Evolutionary conservation across 1,140 invertebrate genomes (phyloP).

Genomic region (Drosophila lacteicornis): DNA sequence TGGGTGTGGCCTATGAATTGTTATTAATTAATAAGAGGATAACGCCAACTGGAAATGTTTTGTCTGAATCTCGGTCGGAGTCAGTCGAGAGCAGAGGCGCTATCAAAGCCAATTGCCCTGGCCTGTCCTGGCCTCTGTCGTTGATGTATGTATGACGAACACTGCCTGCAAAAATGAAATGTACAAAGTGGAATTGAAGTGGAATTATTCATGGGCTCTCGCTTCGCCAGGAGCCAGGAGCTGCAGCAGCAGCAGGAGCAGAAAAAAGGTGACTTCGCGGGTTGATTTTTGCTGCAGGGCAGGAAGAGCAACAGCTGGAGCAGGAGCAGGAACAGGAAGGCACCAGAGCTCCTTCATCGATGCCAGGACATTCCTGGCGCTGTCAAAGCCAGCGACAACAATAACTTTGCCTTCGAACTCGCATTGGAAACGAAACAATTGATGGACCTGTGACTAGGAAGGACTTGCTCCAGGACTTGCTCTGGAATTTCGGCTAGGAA

Average conservation of each 20-base stretch:
- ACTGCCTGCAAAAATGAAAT: conserved; percentile 73
- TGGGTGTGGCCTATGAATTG: conserved; percentile 40
- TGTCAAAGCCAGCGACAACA: conserved; percentile 34
- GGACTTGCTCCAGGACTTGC: neutral
- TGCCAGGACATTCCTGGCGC: neutral
- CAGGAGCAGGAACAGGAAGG: conserved; percentile 44
- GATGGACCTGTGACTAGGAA: conserved; percentile 26
- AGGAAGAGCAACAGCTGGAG: conserved; percentile 59
- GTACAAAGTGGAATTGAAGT: conserved; percentile 80
- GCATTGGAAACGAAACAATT: conserved; percentile 68
- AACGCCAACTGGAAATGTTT: conserved; percentile 29
- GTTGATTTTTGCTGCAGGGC: conserved; percentile 36
- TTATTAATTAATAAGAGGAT: conserved; percentile 64
- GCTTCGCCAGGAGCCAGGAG: conserved; percentile 4
- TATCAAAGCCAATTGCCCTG: conserved; percentile 71
- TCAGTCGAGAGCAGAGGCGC: conserved; percentile 36
- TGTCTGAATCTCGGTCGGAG: conserved; percentile 13
- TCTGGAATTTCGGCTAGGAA: neutral
- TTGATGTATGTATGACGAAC: conserved; percentile 70
- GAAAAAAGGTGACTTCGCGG: neutral
- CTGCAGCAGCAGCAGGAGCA: neutral
- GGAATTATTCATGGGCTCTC: conserved; percentile 78
- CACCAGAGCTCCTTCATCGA: conserved; percentile 28
- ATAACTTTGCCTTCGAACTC: conserved; percentile 44
- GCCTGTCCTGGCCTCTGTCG: conserved; percentile 9